phyloP scores from a whole-genome alignment of 2,113 vertebrate species.

The Lepisosteus oculatus region DNA sequence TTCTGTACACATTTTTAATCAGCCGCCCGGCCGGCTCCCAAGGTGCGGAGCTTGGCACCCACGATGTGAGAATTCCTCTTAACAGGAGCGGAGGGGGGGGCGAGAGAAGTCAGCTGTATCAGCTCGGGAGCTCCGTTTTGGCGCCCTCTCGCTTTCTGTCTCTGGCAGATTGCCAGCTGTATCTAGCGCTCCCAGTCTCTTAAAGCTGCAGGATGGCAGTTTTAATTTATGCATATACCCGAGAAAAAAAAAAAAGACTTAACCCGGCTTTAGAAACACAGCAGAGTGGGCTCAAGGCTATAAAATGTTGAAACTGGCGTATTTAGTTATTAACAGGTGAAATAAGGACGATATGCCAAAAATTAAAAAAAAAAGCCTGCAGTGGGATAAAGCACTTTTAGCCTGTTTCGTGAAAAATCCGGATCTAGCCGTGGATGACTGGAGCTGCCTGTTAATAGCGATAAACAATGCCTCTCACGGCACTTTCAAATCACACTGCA shows the following conservation, averaged over 20 bases:
- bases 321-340: conserved; percentile 15
- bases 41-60: conserved; percentile 6
- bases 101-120: conserved; percentile 29
- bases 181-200: conserved; percentile 37
- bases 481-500: too few relatives aligned
- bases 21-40: not conserved
- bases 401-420: too few relatives aligned
- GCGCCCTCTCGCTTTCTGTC: conserved; percentile 51
- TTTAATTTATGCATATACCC: conserved; percentile 8
- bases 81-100: conserved; percentile 28
- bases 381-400: too few relatives aligned
- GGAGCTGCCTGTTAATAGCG: too few relatives aligned
- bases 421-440: too few relatives aligned
- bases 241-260: not conserved
- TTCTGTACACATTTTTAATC: conserved; percentile 8
- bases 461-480: too few relatives aligned
- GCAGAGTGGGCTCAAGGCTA: not conserved
- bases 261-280: not conserved
- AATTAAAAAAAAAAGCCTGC: too few relatives aligned
- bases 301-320: conserved; percentile 11
- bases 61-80: not conserved
- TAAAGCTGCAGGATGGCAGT: conserved; percentile 32
- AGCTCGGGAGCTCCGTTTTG: conserved; percentile 45
- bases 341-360: not conserved
- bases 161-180: conserved; percentile 53